Conservation (phyloP, 2,888 invertebrate genomes). For the Alloplasta piceator region DNA sequence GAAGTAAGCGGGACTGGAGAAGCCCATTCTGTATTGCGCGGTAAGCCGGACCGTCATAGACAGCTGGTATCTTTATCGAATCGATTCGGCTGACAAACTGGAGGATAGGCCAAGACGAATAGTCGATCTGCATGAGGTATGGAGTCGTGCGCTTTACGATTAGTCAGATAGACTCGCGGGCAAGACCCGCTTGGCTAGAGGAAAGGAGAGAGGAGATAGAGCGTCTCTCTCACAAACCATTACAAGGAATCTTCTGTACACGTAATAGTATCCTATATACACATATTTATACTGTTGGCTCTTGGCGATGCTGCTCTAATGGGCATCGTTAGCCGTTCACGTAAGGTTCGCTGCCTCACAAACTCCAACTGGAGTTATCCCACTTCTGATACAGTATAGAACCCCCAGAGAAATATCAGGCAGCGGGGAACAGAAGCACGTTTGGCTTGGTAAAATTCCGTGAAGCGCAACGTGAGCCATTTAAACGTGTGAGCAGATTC, state of each 20-base stretch:
- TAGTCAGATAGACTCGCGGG: slow-evolving; percentile 76
- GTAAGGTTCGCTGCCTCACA: slow-evolving; percentile 37
- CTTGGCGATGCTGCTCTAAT: slow-evolving; percentile 78
- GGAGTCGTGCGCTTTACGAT: slow-evolving; percentile 80
- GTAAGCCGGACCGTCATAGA: slow-evolving; percentile 74
- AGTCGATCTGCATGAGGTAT: slow-evolving; percentile 81
- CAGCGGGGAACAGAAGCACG: slow-evolving; percentile 53
- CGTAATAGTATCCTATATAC: slow-evolving; percentile 24
- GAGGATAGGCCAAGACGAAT: slow-evolving; percentile 81
- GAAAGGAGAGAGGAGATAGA: slow-evolving; percentile 56
- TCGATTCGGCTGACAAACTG: slow-evolving; percentile 82
- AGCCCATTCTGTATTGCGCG: slow-evolving; percentile 23
- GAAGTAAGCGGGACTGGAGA: slow-evolving; percentile 7
- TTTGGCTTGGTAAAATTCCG: background rate
- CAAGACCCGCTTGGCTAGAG: too few relatives aligned
- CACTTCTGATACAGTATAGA: background rate
- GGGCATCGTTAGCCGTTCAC: slow-evolving; percentile 79
- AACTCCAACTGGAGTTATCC: slow-evolving; percentile 21
- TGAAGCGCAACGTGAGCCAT: background rate
- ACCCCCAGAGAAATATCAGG: slow-evolving; percentile 1
- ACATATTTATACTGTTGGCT: slow-evolving; percentile 38
- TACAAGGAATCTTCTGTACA: slow-evolving; percentile 32
- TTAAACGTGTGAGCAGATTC: slow-evolving; percentile 44
- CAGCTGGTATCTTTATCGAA: slow-evolving; percentile 81
- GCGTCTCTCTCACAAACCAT: slow-evolving; percentile 19